Base-by-base conservation (phyloP, 1,140 invertebrate species). In the Trichonephila clavata region DNA sequence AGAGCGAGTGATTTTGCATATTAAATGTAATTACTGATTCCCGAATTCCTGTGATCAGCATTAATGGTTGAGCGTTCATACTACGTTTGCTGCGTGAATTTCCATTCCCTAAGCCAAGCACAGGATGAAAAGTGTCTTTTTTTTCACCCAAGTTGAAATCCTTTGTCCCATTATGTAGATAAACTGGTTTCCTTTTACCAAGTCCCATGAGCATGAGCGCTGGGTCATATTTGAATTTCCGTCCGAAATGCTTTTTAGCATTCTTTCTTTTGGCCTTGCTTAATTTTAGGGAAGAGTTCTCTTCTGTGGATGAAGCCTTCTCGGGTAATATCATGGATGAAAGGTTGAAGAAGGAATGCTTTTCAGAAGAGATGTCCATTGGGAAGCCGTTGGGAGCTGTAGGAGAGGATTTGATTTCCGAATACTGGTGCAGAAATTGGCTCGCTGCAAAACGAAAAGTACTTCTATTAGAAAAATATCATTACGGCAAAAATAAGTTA, bases 191-290 rank as follows among this genome's bases (percentile, higher is more conserved):
- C 61, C 93, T 86, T 59, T 94, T 94, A 39, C 88, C 93, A 8
- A 91, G 60, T 10, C 89, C 93, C 89, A 91, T 91, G 5, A 63
- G 50, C 59, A 63, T 94, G 8, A 94, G 39, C 14, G 81, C 89
- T 43, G 93, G 89, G 21, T 94, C 88, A 80, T 91, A 91, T 43
- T 71, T 93, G 27, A 60, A 80, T 60, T 61, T 81, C 18, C 57
- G 86, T n/a, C 20, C 43, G 20, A n/a, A 83, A 5, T 83, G 81
- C n/a, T 83, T 83, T 83, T 83, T 83, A 13, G n/a, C 81, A 16
- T 83, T 83, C 20, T 83, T 83, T 10, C 43, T 21, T 57, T 83
- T 83, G 21, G 4, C 20, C 43, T 57, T 20, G 32, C 32, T 39
- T 39, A 39, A 39, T 39, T 39, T 39, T 39, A 39, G 32, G 32